A percentile compares a stretch with the other conserved stretches of the same genome.
Evolutionary conservation across 2,797 vertebrate genomes (phyloP).

Genomic region (Nothura maculosa): DNA sequence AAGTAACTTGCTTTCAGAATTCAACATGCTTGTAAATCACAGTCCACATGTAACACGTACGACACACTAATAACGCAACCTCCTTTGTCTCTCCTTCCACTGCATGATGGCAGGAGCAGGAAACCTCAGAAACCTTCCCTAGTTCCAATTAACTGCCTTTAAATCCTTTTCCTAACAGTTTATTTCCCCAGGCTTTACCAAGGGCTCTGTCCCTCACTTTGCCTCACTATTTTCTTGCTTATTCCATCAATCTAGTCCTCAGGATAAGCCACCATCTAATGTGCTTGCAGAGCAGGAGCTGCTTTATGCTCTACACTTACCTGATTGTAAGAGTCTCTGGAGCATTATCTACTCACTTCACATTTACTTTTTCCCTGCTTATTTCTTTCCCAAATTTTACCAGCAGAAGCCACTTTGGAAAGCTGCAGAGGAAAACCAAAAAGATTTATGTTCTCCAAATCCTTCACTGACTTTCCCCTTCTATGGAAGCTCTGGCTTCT

Average conservation of each 20-base stretch:
- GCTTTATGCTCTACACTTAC: background rate
- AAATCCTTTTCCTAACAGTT: constrained; percentile 11
- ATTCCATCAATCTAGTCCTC: constrained; percentile 30
- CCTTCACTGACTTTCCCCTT: background rate
- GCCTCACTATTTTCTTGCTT: constrained; percentile 8
- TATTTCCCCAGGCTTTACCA: background rate
- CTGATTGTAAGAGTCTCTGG: background rate
- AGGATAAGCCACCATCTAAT: constrained; percentile 19
- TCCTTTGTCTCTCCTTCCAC: background rate
- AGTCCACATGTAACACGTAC: background rate
- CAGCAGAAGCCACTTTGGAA: background rate
- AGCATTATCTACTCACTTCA: constrained; percentile 6
- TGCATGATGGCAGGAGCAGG: background rate
- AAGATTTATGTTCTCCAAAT: background rate
- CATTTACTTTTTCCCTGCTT: constrained; percentile 13
- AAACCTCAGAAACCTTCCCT: background rate
- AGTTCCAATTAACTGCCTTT: background rate
- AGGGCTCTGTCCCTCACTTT: constrained; percentile 37
- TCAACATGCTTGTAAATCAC: background rate
- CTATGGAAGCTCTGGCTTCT: constrained; percentile 4
- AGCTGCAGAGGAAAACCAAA: background rate
- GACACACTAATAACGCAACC: background rate
- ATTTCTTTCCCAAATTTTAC: constrained; percentile 33
- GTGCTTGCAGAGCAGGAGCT: constrained; percentile 34
- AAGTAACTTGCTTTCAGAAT: constrained; percentile 60